phyloP scores from a whole-genome alignment of 1,140 invertebrate species.

The Leptonema lineaticorne region DNA sequence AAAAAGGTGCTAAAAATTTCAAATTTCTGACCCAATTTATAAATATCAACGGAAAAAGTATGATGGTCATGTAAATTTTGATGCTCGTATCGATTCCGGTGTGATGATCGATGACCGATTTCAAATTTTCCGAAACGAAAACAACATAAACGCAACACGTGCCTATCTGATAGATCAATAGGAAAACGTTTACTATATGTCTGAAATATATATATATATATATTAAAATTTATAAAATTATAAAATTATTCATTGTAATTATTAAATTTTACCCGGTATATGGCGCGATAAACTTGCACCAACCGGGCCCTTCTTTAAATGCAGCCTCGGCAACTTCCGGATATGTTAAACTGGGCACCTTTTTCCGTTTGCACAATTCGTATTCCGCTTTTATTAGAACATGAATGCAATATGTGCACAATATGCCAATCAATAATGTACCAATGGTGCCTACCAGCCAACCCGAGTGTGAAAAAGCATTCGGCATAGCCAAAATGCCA shows the following conservation, averaged over 20 bases:
- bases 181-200: constrained; percentile 65
- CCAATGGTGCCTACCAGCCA: constrained; percentile 62
- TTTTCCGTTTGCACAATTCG: constrained; percentile 53
- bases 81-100: constrained; percentile 47
- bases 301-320: constrained; percentile 65
- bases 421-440: constrained; percentile 62
- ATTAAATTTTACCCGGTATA: constrained; percentile 56
- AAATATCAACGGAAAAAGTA: constrained; percentile 67
- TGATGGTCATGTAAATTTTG: constrained; percentile 58
- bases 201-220: constrained; percentile 50
- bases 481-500: constrained; percentile 74
- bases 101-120: constrained; percentile 59
- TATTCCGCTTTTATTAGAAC: constrained; percentile 61
- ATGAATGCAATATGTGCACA: constrained; percentile 72
- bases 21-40: constrained; percentile 72
- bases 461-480: constrained; percentile 71
- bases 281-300: constrained; percentile 60
- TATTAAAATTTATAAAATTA: constrained; percentile 31
- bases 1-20: constrained; percentile 73
- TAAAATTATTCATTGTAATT: neutral
- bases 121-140: constrained; percentile 76
- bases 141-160: constrained; percentile 88
- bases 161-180: constrained; percentile 81
- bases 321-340: constrained; percentile 69
- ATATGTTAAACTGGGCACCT: constrained; percentile 69